A percentile compares a stretch with the other conserved stretches of the same genome.
Conservation (phyloP, 2,888 invertebrate species). For the Balanococcus diminutus region DNA sequence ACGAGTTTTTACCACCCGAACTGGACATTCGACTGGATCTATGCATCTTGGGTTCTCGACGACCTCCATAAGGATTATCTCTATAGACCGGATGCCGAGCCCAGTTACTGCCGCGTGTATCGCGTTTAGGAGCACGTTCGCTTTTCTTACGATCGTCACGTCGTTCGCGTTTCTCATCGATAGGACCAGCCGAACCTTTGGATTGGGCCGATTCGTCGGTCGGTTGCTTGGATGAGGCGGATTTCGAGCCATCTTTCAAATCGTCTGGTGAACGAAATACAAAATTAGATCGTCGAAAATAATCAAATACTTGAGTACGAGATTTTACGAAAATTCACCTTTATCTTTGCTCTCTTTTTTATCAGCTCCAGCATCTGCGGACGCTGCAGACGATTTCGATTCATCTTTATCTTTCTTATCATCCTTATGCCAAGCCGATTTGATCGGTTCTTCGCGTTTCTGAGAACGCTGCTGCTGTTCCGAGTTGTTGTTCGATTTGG, state of each 20-base stretch:
- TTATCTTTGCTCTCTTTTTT: background rate
- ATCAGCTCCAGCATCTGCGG: background rate
- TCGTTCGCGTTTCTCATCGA: constrained; percentile 2
- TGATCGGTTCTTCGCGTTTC: background rate
- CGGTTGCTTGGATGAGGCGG: background rate
- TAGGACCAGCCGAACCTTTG: background rate
- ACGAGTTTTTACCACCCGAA: background rate
- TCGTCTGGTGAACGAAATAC: constrained; percentile 8
- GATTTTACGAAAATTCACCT: background rate
- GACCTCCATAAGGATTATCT: constrained; percentile 29
- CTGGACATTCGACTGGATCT: background rate
- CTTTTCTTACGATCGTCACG: constrained; percentile 33
- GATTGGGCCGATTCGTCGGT: background rate
- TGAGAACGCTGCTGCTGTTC: background rate
- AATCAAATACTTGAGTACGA: background rate
- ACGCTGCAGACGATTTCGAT: background rate
- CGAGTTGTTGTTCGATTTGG: background rate
- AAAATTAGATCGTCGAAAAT: background rate
- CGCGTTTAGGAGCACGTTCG: constrained; percentile 13
- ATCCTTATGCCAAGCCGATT: constrained; percentile 39
- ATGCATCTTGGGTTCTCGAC: background rate
- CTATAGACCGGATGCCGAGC: constrained; percentile 39
- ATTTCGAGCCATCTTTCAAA: background rate
- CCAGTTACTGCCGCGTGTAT: constrained; percentile 30
- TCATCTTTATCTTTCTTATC: constrained; percentile 48